These are phyloP conservation scores for Pelecanoides urinatrix DNA, from an alignment of 2,113 vertebrate genomes.

Conservation along the genomic window DNA sequence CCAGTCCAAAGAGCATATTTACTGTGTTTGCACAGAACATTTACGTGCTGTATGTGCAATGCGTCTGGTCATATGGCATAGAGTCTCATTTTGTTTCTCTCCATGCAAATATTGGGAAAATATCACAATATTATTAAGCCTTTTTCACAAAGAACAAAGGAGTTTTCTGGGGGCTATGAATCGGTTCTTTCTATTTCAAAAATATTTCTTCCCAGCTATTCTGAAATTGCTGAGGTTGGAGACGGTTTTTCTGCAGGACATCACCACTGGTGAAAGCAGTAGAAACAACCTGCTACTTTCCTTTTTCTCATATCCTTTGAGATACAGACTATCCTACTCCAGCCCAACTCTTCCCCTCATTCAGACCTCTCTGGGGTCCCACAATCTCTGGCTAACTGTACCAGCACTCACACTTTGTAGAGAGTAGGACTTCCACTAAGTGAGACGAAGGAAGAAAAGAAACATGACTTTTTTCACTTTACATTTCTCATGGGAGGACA, in stretches of 20 bases:
- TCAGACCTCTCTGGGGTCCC: not conserved
- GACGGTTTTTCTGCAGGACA: not conserved
- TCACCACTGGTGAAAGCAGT: not conserved
- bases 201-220: not conserved
- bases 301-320: not conserved
- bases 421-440: not conserved
- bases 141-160: not conserved
- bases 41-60: fast-evolving
- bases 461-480: not conserved
- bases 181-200: not conserved
- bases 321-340: not conserved
- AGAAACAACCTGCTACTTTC: not conserved
- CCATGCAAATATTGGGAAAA: not conserved
- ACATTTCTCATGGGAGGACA: not conserved
- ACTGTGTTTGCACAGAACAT: not conserved
- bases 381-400: not conserved
- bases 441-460: not conserved
- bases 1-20: not conserved
- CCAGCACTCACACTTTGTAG: not conserved
- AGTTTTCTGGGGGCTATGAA: not conserved
- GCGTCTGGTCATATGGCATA: not conserved
- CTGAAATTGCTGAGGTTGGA: not conserved
- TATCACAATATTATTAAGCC: not conserved
- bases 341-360: not conserved
- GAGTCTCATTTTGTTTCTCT: not conserved